Conservation (phyloP, 2,888 invertebrate species). For the Caenorhabditis macrosperma region DNA sequence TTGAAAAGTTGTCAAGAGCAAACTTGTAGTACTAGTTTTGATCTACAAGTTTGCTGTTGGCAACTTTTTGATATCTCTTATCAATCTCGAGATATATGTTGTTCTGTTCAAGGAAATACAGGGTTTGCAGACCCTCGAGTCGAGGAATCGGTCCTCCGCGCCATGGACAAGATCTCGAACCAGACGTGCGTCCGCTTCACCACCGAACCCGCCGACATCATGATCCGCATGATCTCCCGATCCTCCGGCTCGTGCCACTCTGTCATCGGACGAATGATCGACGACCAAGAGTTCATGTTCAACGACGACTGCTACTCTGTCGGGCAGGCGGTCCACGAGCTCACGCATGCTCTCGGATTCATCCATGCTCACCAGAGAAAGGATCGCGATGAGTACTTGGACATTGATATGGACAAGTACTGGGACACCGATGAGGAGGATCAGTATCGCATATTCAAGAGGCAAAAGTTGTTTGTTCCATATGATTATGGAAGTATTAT, state of each 20-base stretch:
- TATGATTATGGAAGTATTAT: constrained; percentile 50
- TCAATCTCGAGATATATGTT: no score
- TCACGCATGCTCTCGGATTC: constrained; percentile 38
- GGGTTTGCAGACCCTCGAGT: background rate
- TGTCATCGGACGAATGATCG: constrained; percentile 6
- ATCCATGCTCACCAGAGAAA: constrained; percentile 32
- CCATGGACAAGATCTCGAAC: constrained; percentile 10
- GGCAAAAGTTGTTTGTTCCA: constrained; percentile 13
- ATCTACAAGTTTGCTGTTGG: no score
- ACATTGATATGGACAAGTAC: constrained; percentile 6
- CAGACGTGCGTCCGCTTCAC: constrained; percentile 34
- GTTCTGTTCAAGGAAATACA: no score
- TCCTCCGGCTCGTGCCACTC: background rate
- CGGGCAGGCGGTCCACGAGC: constrained; percentile 28
- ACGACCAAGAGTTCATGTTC: constrained; percentile 9
- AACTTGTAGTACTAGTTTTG: no score
- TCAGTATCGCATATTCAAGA: constrained; percentile 1
- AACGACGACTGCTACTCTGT: background rate
- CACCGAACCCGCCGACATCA: background rate
- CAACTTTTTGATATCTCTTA: no score
- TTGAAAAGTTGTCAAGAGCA: background rate
- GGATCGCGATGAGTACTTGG: constrained; percentile 24
- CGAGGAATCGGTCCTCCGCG: constrained; percentile 10
- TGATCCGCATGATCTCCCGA: background rate
- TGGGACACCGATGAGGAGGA: background rate